These are phyloP conservation scores for Macropis europaea DNA, from an alignment of 2,888 invertebrate species.

Conservation along the genomic window DNA sequence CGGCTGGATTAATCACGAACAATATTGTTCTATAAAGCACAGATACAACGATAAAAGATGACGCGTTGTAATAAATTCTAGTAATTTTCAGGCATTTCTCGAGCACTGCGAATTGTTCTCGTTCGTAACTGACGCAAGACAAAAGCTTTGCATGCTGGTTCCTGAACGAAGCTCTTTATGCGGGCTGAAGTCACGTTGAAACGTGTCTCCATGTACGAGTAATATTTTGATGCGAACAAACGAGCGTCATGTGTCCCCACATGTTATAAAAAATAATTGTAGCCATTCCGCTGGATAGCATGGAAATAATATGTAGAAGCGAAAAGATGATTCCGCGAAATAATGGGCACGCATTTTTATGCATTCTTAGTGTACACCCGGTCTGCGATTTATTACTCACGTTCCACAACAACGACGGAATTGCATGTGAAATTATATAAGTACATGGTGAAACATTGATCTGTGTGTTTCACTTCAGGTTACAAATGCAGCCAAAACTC, in stretches of 20 bases:
- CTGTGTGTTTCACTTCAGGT: too few relatives aligned
- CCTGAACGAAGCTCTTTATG: background rate
- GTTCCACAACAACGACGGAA: too few relatives aligned
- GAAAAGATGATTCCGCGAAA: too few relatives aligned
- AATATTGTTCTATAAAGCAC: conserved; percentile 15
- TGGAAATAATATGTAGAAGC: background rate
- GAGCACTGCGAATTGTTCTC: conserved; percentile 14
- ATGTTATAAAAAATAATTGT: background rate
- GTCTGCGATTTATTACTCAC: too few relatives aligned
- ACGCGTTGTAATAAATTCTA: conserved; percentile 16
- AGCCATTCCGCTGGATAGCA: too few relatives aligned
- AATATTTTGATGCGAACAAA: background rate
- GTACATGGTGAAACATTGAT: too few relatives aligned
- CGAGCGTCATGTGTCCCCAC: background rate
- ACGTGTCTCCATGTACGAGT: background rate
- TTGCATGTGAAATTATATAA: too few relatives aligned
- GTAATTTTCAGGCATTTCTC: conserved; percentile 31
- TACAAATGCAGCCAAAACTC: too few relatives aligned
- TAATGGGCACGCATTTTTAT: too few relatives aligned
- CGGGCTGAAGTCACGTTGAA: conserved; percentile 3
- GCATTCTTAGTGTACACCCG: too few relatives aligned
- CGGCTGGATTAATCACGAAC: conserved; percentile 47
- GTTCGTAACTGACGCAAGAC: conserved; percentile 14
- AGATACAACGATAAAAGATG: conserved; percentile 4
- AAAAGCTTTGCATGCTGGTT: conserved; percentile 6